These are phyloP conservation scores for Gymnopithys bicolor DNA, from an alignment of 2,797 vertebrate genomes.

Conservation along the genomic window DNA sequence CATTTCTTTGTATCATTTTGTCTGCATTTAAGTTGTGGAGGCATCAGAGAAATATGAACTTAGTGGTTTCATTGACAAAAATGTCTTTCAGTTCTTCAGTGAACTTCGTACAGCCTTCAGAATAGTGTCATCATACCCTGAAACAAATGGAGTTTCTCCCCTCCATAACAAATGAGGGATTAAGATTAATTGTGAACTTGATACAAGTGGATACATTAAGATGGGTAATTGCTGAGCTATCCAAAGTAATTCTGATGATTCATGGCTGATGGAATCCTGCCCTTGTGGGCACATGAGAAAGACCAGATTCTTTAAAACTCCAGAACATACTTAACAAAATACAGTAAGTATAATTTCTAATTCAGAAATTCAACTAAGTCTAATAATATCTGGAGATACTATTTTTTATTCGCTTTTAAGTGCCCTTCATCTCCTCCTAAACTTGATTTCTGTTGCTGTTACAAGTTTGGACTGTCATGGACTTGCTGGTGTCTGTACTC, in stretches of 20 bases:
- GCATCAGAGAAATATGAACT: background rate
- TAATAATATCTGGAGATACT: background rate
- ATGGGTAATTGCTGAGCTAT: background rate
- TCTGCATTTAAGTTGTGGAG: background rate
- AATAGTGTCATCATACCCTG: background rate
- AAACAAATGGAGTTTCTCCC: background rate
- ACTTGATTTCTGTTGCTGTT: background rate
- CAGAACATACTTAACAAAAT: background rate
- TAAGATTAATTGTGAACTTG: background rate
- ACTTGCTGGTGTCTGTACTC: background rate
- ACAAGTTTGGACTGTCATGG: background rate
- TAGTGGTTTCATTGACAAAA: background rate
- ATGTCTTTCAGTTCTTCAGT: background rate
- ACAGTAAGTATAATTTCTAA: background rate
- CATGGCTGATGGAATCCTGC: background rate
- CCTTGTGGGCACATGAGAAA: background rate
- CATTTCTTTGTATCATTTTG: background rate
- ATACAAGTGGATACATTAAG: background rate
- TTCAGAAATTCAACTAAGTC: background rate
- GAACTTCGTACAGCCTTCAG: background rate
- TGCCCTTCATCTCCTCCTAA: background rate
- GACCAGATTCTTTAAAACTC: background rate
- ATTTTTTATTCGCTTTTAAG: background rate
- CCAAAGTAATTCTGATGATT: background rate
- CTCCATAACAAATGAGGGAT: background rate